phyloP scores from a whole-genome alignment of 1,140 invertebrate species.

The Panagrolaimus sp. region DNA sequence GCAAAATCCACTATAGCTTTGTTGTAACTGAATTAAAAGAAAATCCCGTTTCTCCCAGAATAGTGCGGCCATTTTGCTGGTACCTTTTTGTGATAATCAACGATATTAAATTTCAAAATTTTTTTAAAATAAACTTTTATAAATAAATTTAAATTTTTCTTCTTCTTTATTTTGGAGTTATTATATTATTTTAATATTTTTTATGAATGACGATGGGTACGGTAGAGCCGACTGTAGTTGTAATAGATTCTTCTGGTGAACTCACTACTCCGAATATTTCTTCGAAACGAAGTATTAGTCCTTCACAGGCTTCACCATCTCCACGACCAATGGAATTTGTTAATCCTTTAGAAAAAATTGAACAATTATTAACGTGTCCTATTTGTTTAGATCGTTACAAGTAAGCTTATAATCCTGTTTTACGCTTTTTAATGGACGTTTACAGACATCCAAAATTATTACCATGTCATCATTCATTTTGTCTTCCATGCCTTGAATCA shows the following conservation, averaged over 20 bases:
- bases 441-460: conserved; percentile 87
- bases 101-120: too few relatives aligned
- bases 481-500: conserved; percentile 94
- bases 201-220: not conserved
- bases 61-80: too few relatives aligned
- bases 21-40: too few relatives aligned
- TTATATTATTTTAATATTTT: too few relatives aligned
- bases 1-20: too few relatives aligned
- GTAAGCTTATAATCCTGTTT: conserved; percentile 27
- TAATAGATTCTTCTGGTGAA: conserved; percentile 5
- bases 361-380: conserved; percentile 91
- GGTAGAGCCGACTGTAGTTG: conserved; percentile 4
- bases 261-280: conserved; percentile 3
- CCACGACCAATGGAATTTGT: conserved; percentile 38
- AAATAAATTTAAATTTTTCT: too few relatives aligned
- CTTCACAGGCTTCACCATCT: conserved; percentile 16
- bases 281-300: not conserved
- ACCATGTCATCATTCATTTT: conserved; percentile 99
- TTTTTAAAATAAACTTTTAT: too few relatives aligned
- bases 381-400: conserved; percentile 86
- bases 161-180: too few relatives aligned
- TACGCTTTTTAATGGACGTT: not conserved
- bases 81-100: too few relatives aligned
- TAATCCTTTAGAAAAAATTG: conserved; percentile 68
- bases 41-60: too few relatives aligned